phyloP scores from a whole-genome alignment of 2,888 invertebrate genomes.

The Torymus auratus region DNA sequence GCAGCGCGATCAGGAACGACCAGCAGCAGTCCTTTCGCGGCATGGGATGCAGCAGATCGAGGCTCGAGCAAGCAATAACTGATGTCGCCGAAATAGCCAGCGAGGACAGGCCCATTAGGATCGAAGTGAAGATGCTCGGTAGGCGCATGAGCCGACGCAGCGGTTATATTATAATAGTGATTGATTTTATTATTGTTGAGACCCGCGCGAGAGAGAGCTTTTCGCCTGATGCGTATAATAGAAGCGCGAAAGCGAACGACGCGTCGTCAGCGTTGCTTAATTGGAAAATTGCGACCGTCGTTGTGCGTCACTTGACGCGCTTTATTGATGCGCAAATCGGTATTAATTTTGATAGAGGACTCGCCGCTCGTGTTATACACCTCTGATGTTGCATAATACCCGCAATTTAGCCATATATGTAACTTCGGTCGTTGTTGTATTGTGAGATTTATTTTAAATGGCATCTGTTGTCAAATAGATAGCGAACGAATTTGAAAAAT shows the following conservation, averaged over 20 bases:
- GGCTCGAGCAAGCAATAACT: constrained; percentile 56
- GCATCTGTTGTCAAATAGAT: no score
- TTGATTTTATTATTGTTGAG: no score
- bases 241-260: no score
- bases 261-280: not conserved
- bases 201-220: not conserved
- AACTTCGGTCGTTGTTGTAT: no score
- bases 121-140: constrained; percentile 69
- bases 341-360: constrained; percentile 7
- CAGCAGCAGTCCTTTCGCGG: constrained; percentile 57
- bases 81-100: not conserved
- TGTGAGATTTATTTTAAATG: no score
- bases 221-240: no score
- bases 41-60: constrained; percentile 73
- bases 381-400: no score
- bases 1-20: no score
- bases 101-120: constrained; percentile 64
- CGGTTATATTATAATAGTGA: no score
- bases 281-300: constrained; percentile 14
- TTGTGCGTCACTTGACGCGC: not conserved
- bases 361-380: no score
- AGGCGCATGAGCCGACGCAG: constrained; percentile 49
- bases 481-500: no score
- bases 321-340: constrained; percentile 23
- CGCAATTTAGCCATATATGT: no score